Evolutionary conservation across 2,888 invertebrate species (phyloP), one percentile per base, ranked within the genome.

Genomic region (Amblyjoppa fuscipennis): DNA sequence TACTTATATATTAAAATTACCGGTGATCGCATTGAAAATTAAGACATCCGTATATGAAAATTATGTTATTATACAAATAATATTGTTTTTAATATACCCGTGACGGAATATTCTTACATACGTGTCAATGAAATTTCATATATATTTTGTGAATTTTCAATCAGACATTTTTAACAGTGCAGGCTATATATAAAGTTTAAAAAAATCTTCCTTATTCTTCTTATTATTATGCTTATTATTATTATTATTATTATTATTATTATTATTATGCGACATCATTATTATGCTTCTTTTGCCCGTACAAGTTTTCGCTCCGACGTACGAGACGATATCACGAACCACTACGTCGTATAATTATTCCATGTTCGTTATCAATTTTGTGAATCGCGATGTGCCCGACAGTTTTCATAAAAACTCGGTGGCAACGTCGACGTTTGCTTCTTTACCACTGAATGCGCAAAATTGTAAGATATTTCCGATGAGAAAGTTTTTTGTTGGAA

Each of bases 261-360:
- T 56, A 20, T 20, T 20, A 20, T 20, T 20, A 20, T 20, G 20
- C 20, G 31, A 31, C 3, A 4, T 61, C 13, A 16, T 49, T 41
- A 3, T 9, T 28, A 41, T 11, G 20, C 45, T n/a, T 56, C 20
- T 61, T 49, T 28, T 11, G 28, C 13, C 13, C 25, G 13, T 61
- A 61, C 3, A 61, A 61, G 9, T n/a, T 61, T 61, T 28, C 4
- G 11, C 31, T 28, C 0, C 20, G 34, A 6, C 34, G 13, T 69
- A 59, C 20, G 5, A 61, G 13, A 68, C 66, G 51, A 73, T 76
- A 76, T 77, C 59, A 49, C 64, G 64, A 13, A 34, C 53, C 20
- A 3, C 73, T 56, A 11, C 34, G 45, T 64, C 41, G 51, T 28
- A 38, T 34, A 66, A n/a, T 11, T 25, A 16, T 5, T 53, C 51